These are phyloP conservation scores for Holothuria scabra DNA, from an alignment of 53 echinoderm and acorn worm genomes.

Conservation along the genomic window DNA sequence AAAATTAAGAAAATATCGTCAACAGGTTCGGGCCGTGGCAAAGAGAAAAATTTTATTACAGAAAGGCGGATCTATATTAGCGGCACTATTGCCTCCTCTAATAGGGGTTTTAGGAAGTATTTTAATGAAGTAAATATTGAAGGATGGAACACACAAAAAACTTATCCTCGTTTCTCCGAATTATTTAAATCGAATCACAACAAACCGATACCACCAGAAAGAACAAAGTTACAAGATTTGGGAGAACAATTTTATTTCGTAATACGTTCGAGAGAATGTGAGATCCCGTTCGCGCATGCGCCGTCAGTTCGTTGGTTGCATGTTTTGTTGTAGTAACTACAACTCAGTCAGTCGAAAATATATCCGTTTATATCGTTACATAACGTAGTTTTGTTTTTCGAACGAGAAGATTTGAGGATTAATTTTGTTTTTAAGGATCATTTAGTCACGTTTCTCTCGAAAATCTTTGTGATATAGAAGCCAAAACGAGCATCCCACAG, in stretches of 20 bases:
- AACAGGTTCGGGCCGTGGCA: constrained; percentile 57
- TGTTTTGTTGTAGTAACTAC: no score
- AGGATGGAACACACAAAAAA: constrained; percentile 19
- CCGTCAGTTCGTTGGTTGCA: no score
- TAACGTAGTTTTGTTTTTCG: neutral
- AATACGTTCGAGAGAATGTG: no score
- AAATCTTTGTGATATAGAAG: neutral
- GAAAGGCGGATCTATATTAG: constrained; percentile 70
- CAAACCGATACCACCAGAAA: neutral
- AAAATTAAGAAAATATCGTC: constrained; percentile 53
- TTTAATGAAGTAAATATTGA: neutral
- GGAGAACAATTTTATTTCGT: neutral
- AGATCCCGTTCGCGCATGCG: no score
- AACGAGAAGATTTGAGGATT: neutral
- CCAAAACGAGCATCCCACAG: neutral
- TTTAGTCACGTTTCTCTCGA: neutral
- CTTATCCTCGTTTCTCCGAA: constrained; percentile 12
- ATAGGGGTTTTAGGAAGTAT: constrained; percentile 37
- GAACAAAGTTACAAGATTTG: neutral
- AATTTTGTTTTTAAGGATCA: neutral
- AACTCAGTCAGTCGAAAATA: neutral
- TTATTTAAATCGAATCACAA: neutral
- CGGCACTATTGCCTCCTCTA: constrained; percentile 49
- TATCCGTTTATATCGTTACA: neutral
- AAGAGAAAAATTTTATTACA: constrained; percentile 68